Evolutionary conservation across 2,888 invertebrate species (phyloP).

Genomic region (Osmoderma eremita): DNA sequence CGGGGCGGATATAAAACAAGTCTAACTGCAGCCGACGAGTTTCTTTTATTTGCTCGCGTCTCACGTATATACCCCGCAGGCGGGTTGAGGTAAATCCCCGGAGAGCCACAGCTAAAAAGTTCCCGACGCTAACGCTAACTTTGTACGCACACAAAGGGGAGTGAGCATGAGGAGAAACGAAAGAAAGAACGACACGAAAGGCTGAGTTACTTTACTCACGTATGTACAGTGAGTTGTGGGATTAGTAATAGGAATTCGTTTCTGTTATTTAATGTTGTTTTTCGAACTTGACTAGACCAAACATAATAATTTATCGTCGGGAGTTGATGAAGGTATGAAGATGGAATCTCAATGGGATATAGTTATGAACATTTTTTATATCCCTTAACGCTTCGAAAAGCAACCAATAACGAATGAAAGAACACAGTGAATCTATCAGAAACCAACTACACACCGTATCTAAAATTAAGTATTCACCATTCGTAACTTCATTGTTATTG

Average conservation of each 20-base stretch:
- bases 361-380: too few relatives aligned
- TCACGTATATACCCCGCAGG: constrained; percentile 55
- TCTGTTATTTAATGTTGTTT: background rate
- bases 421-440: too few relatives aligned
- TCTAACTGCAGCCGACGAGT: constrained; percentile 51
- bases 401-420: too few relatives aligned
- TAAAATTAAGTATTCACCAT: too few relatives aligned
- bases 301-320: too few relatives aligned
- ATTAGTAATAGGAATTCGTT: background rate
- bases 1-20: constrained; percentile 48
- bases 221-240: constrained; percentile 42
- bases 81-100: constrained; percentile 58
- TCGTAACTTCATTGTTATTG: too few relatives aligned
- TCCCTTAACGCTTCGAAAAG: too few relatives aligned
- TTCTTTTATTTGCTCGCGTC: constrained; percentile 59
- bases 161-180: constrained; percentile 52
- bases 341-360: too few relatives aligned
- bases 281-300: too few relatives aligned
- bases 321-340: too few relatives aligned
- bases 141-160: constrained; percentile 58
- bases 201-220: constrained; percentile 36
- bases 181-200: constrained; percentile 28
- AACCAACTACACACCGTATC: too few relatives aligned
- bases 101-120: constrained; percentile 58
- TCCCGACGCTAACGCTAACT: constrained; percentile 59